Base-by-base conservation (phyloP, 2,797 vertebrate genomes). In the Thamnophis elegans region DNA sequence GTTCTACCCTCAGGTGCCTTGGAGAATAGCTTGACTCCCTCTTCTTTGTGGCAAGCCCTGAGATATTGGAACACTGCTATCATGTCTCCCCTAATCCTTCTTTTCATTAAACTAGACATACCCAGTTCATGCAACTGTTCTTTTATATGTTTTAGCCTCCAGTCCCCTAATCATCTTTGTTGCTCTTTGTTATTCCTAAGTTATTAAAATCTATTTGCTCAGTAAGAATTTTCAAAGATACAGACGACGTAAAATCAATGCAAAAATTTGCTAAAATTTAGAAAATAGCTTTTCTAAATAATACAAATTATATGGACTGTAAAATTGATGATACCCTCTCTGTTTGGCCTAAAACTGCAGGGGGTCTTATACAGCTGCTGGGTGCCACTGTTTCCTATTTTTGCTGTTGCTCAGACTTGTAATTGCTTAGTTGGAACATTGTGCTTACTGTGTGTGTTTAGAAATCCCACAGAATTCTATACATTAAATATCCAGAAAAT, bases 241-340 rank as follows among this genome's bases (percentile, higher is more conserved):
- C 55, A 55, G 3, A 47, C 0, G 65, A 92, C 13, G 36, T 87
- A 14, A 93, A 94, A 93, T 4, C 89, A 56, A 1, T 91, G 59
- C 73, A 88, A 54, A 0, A 0, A 3, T 89, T 54, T n/a, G 51
- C 7, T 89, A 92, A 93, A 92, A 92, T 92, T 13, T 65, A 91
- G 42, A 91, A 16, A 91, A 16, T 7, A 16, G 13, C 0, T 92
- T n/a, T 93, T 95, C 4, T 88, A 92, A 91, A 90, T 11, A 18
- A 4, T 88, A 13, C 14, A 94, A 91, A 87, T 18, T 0, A 59
- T 85, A 20, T 13, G n/a, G 16, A 5, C 36, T 91, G 86, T 88
- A 62, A 90, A 92, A 92, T 20, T 87, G 60, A 92, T 92, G 89
- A 65, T 85, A 58, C 51, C 47, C 36, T 58, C 36, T 92, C 54